A percentile compares a stretch with the other conserved stretches of the same genome.
Evolutionary conservation across 2,888 invertebrate species (phyloP).

Genomic region (Nysson spinosus): DNA sequence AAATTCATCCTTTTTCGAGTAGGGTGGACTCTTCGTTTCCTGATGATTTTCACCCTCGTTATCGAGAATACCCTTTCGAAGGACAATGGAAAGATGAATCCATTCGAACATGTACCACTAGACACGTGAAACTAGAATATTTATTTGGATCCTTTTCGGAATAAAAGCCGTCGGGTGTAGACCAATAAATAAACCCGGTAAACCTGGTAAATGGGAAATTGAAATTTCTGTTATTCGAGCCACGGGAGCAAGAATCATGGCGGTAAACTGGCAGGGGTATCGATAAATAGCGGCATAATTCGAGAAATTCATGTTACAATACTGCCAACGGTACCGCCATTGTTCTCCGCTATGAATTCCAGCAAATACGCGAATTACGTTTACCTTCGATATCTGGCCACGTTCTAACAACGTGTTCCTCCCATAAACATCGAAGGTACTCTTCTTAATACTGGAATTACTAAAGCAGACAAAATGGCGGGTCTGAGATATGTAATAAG

Average conservation of each 20-base stretch:
- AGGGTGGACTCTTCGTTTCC: too few species aligned
- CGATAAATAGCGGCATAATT: conserved; percentile 28
- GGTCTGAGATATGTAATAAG: too few species aligned
- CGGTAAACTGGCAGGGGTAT: neutral
- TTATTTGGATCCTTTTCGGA: too few species aligned
- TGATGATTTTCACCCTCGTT: too few species aligned
- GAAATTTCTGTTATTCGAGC: conserved; percentile 24
- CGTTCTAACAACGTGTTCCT: neutral
- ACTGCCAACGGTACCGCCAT: neutral
- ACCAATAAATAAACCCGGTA: conserved; percentile 19
- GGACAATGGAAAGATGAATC: too few species aligned
- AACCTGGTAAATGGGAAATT: conserved; percentile 24
- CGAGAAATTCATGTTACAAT: conserved; percentile 27
- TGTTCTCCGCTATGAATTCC: neutral
- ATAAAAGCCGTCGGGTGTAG: neutral
- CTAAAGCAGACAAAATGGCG: too few species aligned
- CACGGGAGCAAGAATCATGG: conserved; percentile 8
- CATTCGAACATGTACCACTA: too few species aligned
- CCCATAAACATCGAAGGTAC: too few species aligned
- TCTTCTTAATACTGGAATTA: too few species aligned
- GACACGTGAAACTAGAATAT: too few species aligned
- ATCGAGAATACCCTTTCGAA: too few species aligned
- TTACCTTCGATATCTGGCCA: neutral
- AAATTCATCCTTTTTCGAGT: too few species aligned
- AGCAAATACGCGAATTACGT: neutral